phyloP scores from a whole-genome alignment of 1,140 invertebrate species.

The Myzus persicae region DNA sequence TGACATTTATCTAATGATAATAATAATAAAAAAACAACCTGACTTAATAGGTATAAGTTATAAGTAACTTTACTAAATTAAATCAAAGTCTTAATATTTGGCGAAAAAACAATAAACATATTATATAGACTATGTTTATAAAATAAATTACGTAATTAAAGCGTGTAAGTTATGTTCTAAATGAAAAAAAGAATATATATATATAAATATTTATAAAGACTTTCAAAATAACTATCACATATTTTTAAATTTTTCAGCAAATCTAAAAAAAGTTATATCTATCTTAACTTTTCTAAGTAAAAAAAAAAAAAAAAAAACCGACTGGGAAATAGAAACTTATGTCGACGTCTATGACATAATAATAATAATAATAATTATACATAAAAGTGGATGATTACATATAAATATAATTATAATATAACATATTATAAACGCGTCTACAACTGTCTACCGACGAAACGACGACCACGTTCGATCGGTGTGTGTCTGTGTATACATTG shows the following conservation, averaged over 20 bases:
- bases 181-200: slow-evolving; percentile 38
- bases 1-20: slow-evolving; percentile 46
- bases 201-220: slow-evolving; percentile 38
- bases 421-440: not conserved
- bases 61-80: slow-evolving; percentile 5
- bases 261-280: slow-evolving; percentile 25
- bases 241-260: slow-evolving; percentile 25
- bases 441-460: not conserved
- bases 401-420: not conserved
- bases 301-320: slow-evolving; percentile 16
- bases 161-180: slow-evolving; percentile 46
- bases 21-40: slow-evolving; percentile 41
- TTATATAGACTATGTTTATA: slow-evolving; percentile 48
- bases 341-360: not conserved
- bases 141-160: slow-evolving; percentile 51
- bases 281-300: not conserved
- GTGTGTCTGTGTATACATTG: not conserved
- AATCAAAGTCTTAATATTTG: slow-evolving; percentile 34
- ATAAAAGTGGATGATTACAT: slow-evolving; percentile 4
- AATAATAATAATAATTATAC: not conserved
- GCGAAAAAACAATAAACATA: slow-evolving; percentile 47
- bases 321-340: not conserved
- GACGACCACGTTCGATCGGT: not conserved
- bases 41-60: slow-evolving; percentile 11
- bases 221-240: slow-evolving; percentile 55